Base-by-base conservation (phyloP, 2,113 vertebrate species). In the Emydura subglobosa region DNA sequence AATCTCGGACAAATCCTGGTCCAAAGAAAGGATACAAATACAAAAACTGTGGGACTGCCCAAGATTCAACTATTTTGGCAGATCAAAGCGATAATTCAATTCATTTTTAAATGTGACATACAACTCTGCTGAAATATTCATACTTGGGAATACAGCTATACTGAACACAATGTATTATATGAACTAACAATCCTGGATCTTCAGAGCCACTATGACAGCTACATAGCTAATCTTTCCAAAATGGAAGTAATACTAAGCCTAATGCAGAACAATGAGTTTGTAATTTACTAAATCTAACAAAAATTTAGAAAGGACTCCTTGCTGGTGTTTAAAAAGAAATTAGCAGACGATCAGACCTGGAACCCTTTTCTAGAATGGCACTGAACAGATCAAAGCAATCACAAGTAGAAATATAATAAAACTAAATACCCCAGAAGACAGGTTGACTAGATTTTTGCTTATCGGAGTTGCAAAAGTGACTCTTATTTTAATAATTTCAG, bases 321-420 rank as follows among this genome's bases (percentile, higher is more conserved):
- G 74, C 54, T 83, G 0, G 0, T 94, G 39, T 87, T 93, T 89
- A 85, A 87, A 86, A 86, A 79, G 93, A 95, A 82, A 54, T 65
- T 86, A 76, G 31, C 61, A 54, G 95, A 96, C 65, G 86, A 51
- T 72, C 78, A 91, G 59, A 27, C 47, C 5, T 29, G 8, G 50
- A 93, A 92, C 80, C 0, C 0, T 85, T 50, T 93, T 95, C 91
- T 79, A 87, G 51, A 57, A 92, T 19, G 87, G 68, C 68, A 94
- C 0, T 55, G 79, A 95, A 78, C 34, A n/a, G 83, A 91, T 96
- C 86, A 96, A 95, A 96, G 85, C 29, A 95, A 90, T 91, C 79
- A 65, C 1, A 4, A 92, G 85, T 44, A 92, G 83, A 61, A 97
- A 95, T 49, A 61, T 78, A 91, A 95, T 97, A 97, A 97, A 95